Evolutionary conservation across 2,888 invertebrate genomes (phyloP).

Genomic region (Tridacna crocea): DNA sequence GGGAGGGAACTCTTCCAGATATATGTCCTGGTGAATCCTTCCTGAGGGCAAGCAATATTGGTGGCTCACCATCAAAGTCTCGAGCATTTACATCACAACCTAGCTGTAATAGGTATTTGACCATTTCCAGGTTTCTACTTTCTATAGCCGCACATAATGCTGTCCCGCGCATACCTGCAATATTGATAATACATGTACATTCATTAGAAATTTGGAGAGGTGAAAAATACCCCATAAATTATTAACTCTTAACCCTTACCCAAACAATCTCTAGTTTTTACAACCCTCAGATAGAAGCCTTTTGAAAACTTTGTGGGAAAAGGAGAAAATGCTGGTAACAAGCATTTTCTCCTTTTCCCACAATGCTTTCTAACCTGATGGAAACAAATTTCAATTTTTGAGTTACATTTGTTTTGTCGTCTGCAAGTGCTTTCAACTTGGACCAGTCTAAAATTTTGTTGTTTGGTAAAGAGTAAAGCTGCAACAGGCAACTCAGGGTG

Average conservation of each 20-base stretch:
- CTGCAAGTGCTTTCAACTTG: too few relatives aligned
- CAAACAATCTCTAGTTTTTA: too few relatives aligned
- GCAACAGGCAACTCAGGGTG: not conserved
- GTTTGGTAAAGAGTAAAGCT: too few relatives aligned
- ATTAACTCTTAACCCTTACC: not conserved
- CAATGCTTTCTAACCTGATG: too few relatives aligned
- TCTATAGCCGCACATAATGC: conserved; percentile 73
- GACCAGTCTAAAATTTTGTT: too few relatives aligned
- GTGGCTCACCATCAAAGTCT: conserved; percentile 73
- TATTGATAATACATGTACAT: not conserved
- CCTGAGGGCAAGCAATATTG: conserved; percentile 68
- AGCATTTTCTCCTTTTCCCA: too few relatives aligned
- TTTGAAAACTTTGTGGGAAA: too few relatives aligned
- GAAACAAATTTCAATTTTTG: too few relatives aligned
- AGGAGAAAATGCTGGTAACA: too few relatives aligned
- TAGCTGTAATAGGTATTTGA: conserved; percentile 62
- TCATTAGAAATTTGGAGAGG: not conserved
- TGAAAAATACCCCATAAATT: not conserved
- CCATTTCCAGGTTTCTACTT: conserved; percentile 62
- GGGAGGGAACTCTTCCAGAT: conserved; percentile 32
- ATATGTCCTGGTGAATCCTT: conserved; percentile 62
- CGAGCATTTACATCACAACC: conserved; percentile 72
- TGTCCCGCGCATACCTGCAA: conserved; percentile 71
- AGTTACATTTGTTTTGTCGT: too few relatives aligned
- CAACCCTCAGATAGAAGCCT: too few relatives aligned